Conservation (phyloP, 2,888 invertebrate genomes). For the Drosophila longiperda region DNA sequence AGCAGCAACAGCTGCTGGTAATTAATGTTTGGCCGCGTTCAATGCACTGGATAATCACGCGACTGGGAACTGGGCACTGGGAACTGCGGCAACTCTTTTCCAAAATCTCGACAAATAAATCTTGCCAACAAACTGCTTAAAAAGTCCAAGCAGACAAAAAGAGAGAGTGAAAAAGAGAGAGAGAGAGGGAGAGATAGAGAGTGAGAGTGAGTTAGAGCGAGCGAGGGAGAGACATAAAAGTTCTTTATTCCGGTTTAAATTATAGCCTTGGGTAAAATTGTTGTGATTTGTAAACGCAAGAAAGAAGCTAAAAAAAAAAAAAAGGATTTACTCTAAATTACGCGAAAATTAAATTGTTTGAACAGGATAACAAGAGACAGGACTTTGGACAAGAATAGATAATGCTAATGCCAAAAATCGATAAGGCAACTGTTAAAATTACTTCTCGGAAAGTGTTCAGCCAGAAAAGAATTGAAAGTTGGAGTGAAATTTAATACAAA, state of each 20-base stretch:
- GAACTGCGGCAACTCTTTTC: constrained; percentile 67
- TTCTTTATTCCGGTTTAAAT: constrained; percentile 63
- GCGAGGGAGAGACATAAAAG: constrained; percentile 30
- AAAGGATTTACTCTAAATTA: constrained; percentile 23
- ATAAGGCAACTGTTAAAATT: background rate
- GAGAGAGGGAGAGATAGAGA: background rate
- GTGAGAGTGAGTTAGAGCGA: background rate
- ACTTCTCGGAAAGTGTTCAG: background rate
- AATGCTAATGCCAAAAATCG: background rate
- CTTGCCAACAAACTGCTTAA: constrained; percentile 57
- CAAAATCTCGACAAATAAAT: constrained; percentile 75
- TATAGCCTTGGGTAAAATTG: constrained; percentile 59
- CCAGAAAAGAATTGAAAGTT: background rate
- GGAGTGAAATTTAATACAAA: background rate
- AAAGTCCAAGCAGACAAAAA: constrained; percentile 16
- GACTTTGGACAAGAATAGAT: background rate
- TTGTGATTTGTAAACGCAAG: constrained; percentile 53
- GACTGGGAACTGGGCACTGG: constrained; percentile 54
- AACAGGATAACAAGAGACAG: constrained; percentile 1
- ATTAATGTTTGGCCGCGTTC: constrained; percentile 78
- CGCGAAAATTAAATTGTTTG: constrained; percentile 31
- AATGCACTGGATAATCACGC: constrained; percentile 80
- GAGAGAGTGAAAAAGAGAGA: background rate
- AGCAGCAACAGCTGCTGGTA: constrained; percentile 73
- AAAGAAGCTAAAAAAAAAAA: constrained; percentile 9